A percentile compares a stretch with the other conserved stretches of the same genome.
phyloP scores from a whole-genome alignment of 1,140 invertebrate species.

The Magallana ariakensis region DNA sequence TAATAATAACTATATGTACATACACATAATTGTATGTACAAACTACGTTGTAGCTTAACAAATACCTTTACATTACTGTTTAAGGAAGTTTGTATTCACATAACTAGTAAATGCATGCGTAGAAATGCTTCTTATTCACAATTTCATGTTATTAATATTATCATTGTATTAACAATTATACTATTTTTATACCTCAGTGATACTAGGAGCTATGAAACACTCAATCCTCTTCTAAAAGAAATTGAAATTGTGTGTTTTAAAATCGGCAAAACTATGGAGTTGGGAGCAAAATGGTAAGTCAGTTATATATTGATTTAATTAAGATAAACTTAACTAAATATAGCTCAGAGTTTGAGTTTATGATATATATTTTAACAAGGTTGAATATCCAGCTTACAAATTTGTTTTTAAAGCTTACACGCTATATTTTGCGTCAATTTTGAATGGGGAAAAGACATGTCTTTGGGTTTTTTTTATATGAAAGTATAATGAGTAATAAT shows the following conservation, averaged over 20 bases:
- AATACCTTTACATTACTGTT: neutral
- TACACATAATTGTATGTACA: too few species aligned
- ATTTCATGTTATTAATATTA: neutral
- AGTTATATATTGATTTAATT: neutral
- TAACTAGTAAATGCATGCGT: neutral
- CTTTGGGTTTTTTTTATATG: neutral
- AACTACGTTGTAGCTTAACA: too few species aligned
- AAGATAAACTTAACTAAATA: neutral
- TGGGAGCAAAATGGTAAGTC: neutral
- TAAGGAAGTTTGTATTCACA: neutral
- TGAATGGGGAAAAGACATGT: neutral
- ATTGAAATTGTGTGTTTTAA: neutral
- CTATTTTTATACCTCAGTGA: neutral
- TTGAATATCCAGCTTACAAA: neutral
- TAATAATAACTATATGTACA: too few species aligned
- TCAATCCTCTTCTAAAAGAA: neutral
- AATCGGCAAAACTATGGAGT: neutral
- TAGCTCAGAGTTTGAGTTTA: neutral
- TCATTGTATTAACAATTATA: neutral
- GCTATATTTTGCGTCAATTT: neutral
- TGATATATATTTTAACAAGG: neutral
- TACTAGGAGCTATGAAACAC: neutral
- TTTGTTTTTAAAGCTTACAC: neutral
- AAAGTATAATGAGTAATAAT: too few species aligned
- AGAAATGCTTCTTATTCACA: neutral